phyloP scores from a whole-genome alignment of 2,113 vertebrate genomes.

The Craseonycteris thonglongyai region DNA sequence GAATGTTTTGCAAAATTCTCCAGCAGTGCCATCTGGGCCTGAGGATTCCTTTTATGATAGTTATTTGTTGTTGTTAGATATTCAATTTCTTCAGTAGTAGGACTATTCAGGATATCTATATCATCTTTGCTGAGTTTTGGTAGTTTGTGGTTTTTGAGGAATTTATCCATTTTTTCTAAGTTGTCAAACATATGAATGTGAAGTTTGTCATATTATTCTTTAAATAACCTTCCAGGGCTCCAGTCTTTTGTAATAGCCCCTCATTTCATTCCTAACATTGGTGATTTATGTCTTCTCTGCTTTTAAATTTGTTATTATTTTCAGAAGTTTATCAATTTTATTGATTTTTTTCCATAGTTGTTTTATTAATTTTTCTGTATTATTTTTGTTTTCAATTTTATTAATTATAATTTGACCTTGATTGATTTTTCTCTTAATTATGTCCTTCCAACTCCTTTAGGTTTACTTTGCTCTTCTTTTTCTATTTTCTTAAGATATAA shows the following conservation, averaged over 20 bases:
- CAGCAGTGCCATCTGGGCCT: background rate
- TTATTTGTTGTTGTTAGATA: background rate
- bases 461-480: background rate
- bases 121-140: background rate
- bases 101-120: background rate
- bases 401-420: background rate
- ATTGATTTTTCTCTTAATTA: background rate
- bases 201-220: background rate
- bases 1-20: background rate
- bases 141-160: background rate
- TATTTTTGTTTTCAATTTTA: background rate
- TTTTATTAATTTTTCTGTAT: background rate
- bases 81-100: background rate
- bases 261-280: background rate
- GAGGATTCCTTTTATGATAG: background rate
- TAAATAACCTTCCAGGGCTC: background rate
- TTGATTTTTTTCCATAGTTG: background rate
- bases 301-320: background rate
- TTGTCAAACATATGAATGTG: background rate
- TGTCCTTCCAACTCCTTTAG: background rate
- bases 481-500: background rate
- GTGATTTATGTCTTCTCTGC: background rate
- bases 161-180: background rate
- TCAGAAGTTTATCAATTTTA: background rate
- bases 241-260: background rate